Evolutionary conservation across 2,888 invertebrate genomes (phyloP), one percentile per base, ranked within the genome.

Genomic region (Pandemis cinnamomeana): DNA sequence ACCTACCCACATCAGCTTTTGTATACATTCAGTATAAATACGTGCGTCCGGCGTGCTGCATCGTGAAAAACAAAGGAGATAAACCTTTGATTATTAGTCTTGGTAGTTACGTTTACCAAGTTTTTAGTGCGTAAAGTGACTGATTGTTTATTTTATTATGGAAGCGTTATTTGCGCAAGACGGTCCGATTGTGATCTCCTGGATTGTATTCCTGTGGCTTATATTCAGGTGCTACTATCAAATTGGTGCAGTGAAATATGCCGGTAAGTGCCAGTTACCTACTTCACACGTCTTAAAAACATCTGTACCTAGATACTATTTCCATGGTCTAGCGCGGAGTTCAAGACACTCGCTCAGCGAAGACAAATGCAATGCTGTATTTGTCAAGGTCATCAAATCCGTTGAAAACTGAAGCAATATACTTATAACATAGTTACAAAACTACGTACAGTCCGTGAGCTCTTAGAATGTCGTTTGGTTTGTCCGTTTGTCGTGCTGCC

Each of bases 171-270:
- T 91, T 15, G 91, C 89, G 81, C 91, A 91, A 84, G 94, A 94
- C 67, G 89, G 89, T 48, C 93, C 93, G 2, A 88, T 93, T 75
- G 85, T 93, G 78, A 80, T 94, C 74, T 92, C 94, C 27, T 93
- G 93, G 94, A 89, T 93, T 82, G 86, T 93, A 75, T 93, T 93
- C 77, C 78, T 94, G 67, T 77, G 92, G 78, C 82, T 93, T 77
- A 93, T 94, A 81, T 94, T 88, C 74, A 87, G 92, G 76, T 93
- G 92, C 79, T 93, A 93, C 78, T 92, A 92, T 82, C 87, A 89
- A 75, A 89, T 92, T 72, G 84, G 90, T 78, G 78, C 82, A 42
- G 82, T 84, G 67, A 83, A 79, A 68, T 72, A 77, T 64, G 71
- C 77, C 27, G 88, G 90, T 89, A 71, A 87, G 90, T 84, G 62